Evolutionary conservation across 2,113 vertebrate species (phyloP).

Genomic region (Brachyhypopomus gauderio): DNA sequence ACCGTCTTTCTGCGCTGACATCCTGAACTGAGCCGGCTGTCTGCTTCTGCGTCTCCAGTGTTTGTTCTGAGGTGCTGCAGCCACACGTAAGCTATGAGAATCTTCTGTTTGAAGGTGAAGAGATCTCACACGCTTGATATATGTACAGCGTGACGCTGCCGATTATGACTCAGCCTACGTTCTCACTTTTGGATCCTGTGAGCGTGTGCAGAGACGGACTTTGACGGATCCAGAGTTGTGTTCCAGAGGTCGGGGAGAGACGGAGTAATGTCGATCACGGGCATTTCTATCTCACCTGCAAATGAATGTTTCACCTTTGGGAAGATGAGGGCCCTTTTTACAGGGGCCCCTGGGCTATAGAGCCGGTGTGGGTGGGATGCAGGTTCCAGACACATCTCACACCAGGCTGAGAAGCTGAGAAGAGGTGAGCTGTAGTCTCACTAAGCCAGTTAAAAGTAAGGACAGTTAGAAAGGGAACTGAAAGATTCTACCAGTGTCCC

Average conservation of each 20-base stretch:
- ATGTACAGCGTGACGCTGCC: neutral
- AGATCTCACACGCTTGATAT: neutral
- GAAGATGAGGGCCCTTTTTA: neutral
- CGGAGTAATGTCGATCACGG: neutral
- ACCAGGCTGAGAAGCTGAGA: neutral
- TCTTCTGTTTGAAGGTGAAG: neutral
- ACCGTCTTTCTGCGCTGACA: neutral
- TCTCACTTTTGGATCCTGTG: neutral
- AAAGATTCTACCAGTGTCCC: conserved; percentile 13
- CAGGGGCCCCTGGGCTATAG: neutral
- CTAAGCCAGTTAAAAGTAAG: conserved; percentile 33
- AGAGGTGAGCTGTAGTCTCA: neutral
- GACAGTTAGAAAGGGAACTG: conserved; percentile 39
- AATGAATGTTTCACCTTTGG: conserved; percentile 3
- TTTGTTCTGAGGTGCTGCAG: neutral
- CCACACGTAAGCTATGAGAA: neutral
- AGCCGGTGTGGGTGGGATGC: neutral
- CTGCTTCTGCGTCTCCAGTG: neutral
- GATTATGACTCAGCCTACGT: neutral
- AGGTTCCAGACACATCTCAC: neutral
- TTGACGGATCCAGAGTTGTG: no score
- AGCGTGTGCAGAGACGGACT: neutral
- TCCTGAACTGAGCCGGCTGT: neutral
- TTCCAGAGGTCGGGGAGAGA: neutral
- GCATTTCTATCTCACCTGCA: conserved; percentile 5